A percentile compares a stretch with the other conserved stretches of the same genome.
phyloP scores from a whole-genome alignment of 2,113 vertebrate genomes.

The Larimichthys crocea region DNA sequence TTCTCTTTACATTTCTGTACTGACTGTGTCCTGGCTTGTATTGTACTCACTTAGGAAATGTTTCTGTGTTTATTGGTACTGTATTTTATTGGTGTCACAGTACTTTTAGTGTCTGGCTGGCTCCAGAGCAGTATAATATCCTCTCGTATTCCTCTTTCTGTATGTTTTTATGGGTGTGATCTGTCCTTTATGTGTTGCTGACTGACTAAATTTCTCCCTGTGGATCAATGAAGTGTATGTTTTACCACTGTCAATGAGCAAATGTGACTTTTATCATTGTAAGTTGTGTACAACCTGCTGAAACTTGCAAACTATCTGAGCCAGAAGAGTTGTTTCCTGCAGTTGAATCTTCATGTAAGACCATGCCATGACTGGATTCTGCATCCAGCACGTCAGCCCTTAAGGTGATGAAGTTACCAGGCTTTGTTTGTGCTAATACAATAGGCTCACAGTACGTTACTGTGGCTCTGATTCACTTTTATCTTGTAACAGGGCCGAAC shows the following conservation, averaged over 20 bases:
- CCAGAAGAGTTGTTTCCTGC: not conserved
- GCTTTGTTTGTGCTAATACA: not conserved
- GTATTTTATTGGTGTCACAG: constrained; percentile 10
- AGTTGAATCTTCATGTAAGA: not conserved
- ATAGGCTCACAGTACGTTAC: not conserved
- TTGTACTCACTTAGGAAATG: not conserved
- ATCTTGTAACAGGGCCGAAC: too few species aligned
- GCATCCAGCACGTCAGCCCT: not conserved
- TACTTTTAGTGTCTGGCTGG: not conserved
- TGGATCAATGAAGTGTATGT: constrained; percentile 1
- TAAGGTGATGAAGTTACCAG: not conserved
- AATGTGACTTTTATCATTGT: not conserved
- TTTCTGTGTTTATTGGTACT: constrained; percentile 6
- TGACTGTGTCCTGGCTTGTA: not conserved
- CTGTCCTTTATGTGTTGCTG: constrained; percentile 4
- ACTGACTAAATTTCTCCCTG: not conserved
- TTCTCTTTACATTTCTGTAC: not conserved
- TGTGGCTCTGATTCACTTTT: not conserved
- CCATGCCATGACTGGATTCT: not conserved
- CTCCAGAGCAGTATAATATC: not conserved
- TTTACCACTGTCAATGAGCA: not conserved
- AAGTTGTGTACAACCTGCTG: not conserved
- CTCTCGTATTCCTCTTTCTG: constrained; percentile 12
- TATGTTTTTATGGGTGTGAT: constrained; percentile 3
- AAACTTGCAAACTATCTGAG: not conserved